Conservation (phyloP, 2,113 vertebrate genomes). For the Solea solea region DNA sequence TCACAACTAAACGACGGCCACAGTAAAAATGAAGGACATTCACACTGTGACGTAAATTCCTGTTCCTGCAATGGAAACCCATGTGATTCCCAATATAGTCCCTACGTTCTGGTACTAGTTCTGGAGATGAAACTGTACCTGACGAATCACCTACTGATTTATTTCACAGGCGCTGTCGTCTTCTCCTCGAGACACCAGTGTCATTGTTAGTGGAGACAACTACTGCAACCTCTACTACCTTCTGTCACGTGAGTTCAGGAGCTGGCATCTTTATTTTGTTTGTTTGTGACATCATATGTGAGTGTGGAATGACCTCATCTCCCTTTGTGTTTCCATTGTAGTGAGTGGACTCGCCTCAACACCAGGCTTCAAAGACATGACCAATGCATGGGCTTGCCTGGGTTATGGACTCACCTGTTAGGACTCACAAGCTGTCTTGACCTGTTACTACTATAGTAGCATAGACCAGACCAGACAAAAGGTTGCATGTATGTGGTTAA, state of each 20-base stretch:
- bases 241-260: neutral
- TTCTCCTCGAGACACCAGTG: slow-evolving; percentile 12
- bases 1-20: too few species aligned
- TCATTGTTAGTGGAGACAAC: slow-evolving; percentile 22
- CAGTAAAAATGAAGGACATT: too few species aligned
- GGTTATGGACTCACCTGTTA: slow-evolving; percentile 30
- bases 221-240: slow-evolving; percentile 51
- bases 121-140: too few species aligned
- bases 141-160: too few species aligned
- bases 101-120: too few species aligned
- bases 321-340: slow-evolving; percentile 11
- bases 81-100: too few species aligned
- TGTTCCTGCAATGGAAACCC: too few species aligned
- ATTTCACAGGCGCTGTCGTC: slow-evolving; percentile 21
- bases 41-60: too few species aligned
- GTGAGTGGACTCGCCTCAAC: slow-evolving; percentile 42
- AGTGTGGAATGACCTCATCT: neutral
- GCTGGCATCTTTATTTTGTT: neutral
- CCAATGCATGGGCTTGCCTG: slow-evolving; percentile 59
- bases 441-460: neutral
- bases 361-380: slow-evolving; percentile 58
- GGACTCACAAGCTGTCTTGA: neutral
- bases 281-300: neutral
- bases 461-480: too few species aligned
- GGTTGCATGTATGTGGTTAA: too few species aligned